These are phyloP conservation scores for Anabas testudineus DNA, from an alignment of 2,797 vertebrate species.

Conservation along the genomic window DNA sequence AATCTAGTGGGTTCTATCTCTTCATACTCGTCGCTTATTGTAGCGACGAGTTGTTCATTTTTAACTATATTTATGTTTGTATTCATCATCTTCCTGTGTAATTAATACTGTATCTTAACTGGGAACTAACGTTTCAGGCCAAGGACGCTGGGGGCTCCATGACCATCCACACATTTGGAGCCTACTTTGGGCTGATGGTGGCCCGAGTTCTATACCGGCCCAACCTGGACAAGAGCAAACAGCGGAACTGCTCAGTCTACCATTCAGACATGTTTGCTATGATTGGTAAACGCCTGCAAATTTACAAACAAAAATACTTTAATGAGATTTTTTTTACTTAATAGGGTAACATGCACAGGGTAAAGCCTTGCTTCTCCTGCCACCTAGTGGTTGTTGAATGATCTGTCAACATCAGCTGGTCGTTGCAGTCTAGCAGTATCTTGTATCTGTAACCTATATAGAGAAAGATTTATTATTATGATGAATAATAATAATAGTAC, in stretches of 20 bases:
- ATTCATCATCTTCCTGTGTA: not conserved
- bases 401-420: too few species aligned
- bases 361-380: not conserved
- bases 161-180: constrained; percentile 94
- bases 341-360: not conserved
- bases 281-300: constrained; percentile 82
- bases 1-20: too few species aligned
- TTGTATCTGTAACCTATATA: too few species aligned
- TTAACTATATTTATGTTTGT: not conserved
- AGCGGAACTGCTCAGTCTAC: constrained; percentile 82
- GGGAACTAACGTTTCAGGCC: constrained; percentile 76
- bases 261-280: constrained; percentile 90
- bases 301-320: not conserved
- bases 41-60: too few species aligned
- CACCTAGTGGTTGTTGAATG: not conserved
- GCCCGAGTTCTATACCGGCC: constrained; percentile 87
- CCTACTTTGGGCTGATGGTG: constrained; percentile 92
- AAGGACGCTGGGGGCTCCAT: constrained; percentile 91
- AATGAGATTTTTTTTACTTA: not conserved
- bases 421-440: too few species aligned
- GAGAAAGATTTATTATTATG: too few species aligned
- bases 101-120: not conserved
- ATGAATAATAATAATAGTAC: too few species aligned
- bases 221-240: constrained; percentile 81
- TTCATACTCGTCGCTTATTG: not conserved